phyloP scores from a whole-genome alignment of 2,888 invertebrate genomes.

The Pristionchus exspectatus region DNA sequence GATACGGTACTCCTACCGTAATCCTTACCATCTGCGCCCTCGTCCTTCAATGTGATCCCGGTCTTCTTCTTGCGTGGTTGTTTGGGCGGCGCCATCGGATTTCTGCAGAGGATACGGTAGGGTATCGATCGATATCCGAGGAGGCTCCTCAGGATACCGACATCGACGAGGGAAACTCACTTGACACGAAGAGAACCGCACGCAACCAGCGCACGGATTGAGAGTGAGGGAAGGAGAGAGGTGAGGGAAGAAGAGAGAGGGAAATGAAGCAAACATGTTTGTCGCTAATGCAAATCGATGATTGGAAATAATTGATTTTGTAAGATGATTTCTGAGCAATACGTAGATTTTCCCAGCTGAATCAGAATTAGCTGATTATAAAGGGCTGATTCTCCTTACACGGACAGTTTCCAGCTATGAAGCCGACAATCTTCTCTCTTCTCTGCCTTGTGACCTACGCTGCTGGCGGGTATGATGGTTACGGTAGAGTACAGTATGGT shows the following conservation, averaged over 20 bases:
- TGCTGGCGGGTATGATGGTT: neutral
- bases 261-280: neutral
- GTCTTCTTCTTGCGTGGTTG: slow-evolving; percentile 31
- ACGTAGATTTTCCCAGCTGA: neutral
- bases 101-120: neutral
- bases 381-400: neutral
- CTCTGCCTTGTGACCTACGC: neutral
- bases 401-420: neutral
- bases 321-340: neutral
- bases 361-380: neutral
- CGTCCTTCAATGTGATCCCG: neutral
- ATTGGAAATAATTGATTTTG: neutral
- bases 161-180: neutral
- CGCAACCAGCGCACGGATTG: neutral
- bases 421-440: neutral
- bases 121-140: neutral
- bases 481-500: too few relatives aligned
- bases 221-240: neutral
- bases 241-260: neutral
- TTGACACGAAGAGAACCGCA: neutral
- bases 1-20: neutral
- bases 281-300: neutral
- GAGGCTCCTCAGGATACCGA: neutral
- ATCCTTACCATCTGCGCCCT: slow-evolving; percentile 15
- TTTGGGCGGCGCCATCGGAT: neutral